Conservation (phyloP, 2,797 vertebrate genomes). For the Holocentrus rufus region DNA sequence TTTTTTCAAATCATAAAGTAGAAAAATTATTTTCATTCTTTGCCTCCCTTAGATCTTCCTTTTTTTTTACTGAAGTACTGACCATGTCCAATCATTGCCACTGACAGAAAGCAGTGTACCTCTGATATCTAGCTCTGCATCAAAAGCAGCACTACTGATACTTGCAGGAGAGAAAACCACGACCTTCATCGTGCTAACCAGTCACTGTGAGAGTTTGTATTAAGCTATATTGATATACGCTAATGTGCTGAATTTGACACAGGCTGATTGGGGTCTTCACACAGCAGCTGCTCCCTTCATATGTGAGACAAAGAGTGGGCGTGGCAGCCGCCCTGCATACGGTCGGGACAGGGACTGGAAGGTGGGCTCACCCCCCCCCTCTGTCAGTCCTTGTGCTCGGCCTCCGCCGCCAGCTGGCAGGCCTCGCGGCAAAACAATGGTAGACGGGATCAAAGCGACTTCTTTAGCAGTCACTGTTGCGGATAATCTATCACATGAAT, state of each 20-base stretch:
- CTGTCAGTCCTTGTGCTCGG: slow-evolving; percentile 36
- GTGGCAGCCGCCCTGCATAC: slow-evolving; percentile 70
- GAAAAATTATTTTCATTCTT: background rate
- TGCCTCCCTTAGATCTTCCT: background rate
- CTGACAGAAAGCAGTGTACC: background rate
- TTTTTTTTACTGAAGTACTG: too few relatives aligned
- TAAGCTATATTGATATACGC: slow-evolving; percentile 21
- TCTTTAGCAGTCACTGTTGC: slow-evolving; percentile 72
- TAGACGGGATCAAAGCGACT: slow-evolving; percentile 78
- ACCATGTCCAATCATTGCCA: too few relatives aligned
- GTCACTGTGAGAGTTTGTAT: slow-evolving; percentile 14
- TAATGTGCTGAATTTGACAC: slow-evolving; percentile 45
- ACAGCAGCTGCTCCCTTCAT: slow-evolving; percentile 76
- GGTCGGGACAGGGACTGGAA: slow-evolving; percentile 61
- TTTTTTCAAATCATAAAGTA: background rate
- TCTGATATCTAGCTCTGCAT: background rate
- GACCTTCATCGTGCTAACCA: background rate
- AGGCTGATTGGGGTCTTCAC: slow-evolving; percentile 69
- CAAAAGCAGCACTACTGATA: background rate
- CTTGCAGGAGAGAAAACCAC: background rate
- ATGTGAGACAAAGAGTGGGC: slow-evolving; percentile 77
- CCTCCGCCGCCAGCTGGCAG: slow-evolving; percentile 75
- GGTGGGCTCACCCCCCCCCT: slow-evolving; percentile 55
- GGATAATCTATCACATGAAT: slow-evolving; percentile 81
- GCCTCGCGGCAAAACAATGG: slow-evolving; percentile 68